These are phyloP conservation scores for Pelosia muscerda DNA, from an alignment of 2,888 invertebrate genomes.

Conservation along the genomic window DNA sequence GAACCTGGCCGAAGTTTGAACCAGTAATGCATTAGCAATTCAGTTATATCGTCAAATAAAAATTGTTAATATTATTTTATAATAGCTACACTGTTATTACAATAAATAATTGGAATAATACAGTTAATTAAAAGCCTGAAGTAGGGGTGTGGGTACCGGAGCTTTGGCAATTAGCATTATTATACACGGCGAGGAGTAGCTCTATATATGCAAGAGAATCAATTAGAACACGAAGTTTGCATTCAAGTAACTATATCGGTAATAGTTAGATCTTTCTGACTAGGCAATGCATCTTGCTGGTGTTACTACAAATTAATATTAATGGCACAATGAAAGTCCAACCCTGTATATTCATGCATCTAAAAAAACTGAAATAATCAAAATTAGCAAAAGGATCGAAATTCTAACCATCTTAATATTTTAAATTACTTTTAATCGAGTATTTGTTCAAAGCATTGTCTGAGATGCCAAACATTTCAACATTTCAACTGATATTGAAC, in stretches of 20 bases:
- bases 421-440: neutral
- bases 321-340: no score
- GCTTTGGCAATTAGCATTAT: conserved; percentile 2
- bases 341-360: no score
- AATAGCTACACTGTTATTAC: neutral
- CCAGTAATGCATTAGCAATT: neutral
- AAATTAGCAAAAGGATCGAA: neutral
- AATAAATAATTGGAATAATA: neutral
- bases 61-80: neutral
- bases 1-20: neutral
- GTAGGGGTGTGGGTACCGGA: neutral
- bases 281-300: no score
- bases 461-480: neutral
- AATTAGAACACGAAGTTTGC: neutral
- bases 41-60: neutral
- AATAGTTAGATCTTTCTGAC: no score
- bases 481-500: neutral
- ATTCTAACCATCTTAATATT: neutral
- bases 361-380: neutral
- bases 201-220: neutral
- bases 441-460: conserved; percentile 1
- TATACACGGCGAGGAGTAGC: neutral
- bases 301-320: no score
- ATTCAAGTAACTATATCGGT: no score
- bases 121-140: neutral